Base-by-base conservation (phyloP, 2,113 vertebrate genomes). In the Theropithecus gelada region DNA sequence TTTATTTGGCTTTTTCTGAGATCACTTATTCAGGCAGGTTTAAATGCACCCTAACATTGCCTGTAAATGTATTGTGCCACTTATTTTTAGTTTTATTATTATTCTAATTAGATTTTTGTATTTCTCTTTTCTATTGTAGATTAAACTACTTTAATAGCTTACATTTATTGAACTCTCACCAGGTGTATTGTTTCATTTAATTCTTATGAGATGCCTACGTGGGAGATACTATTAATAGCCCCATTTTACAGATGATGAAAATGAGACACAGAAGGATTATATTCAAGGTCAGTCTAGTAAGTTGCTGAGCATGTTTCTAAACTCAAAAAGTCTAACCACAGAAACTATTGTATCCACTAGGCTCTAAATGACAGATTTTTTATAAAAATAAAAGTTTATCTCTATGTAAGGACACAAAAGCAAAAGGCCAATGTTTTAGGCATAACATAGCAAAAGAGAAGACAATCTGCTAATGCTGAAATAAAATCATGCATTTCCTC, bases 331-430 rank as follows among this genome's bases (percentile, higher is more conserved):
- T 55, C 43, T 75, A 66, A 88, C 35, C 64, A 30, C 18, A 96
- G 68, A 80, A 50, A 17, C 9, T 57, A 1, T 75, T 61, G 48
- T 81, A 86, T n/a, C 20, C 0, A 18, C 8, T 92, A 50, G 80
- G 12, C 14, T 94, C 32, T 59, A 80, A 95, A 20, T 40, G 64
- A 80, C 6, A 45, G 66, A 82, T 87, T 94, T 89, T 93, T 73
- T 55, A 43, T 38, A 92, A 94, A 90, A 68, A 68, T 75, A 90
- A 96, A 95, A 70, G 4, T 82, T 66, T 45, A 76, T 61, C 35
- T 82, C 50, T 61, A 20, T 17, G 23, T 75, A 68, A 55, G 43
- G 45, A 73, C 48, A 48, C 43, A 92, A 68, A 88, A 93, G n/a
- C 38, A 75, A 91, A 92, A 94, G 30, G 3, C 13, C 57, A 76